Conservation (phyloP, 2,888 invertebrate genomes). For the Clunio marinus region DNA sequence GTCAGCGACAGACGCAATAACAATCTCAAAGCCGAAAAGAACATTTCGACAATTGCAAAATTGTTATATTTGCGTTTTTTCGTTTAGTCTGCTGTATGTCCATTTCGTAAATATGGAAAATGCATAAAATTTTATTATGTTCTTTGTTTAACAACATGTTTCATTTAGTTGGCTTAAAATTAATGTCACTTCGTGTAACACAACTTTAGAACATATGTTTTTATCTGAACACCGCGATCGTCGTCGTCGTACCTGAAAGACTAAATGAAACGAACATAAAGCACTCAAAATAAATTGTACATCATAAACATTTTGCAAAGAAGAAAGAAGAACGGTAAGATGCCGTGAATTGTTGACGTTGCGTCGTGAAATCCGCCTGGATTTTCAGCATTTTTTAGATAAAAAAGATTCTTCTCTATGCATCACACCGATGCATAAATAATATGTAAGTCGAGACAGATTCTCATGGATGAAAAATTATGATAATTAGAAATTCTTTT, state of each 20-base stretch:
- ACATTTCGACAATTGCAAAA: constrained; percentile 6
- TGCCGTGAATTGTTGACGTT: too few relatives aligned
- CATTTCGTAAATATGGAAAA: neutral
- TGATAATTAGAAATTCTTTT: constrained; percentile 37
- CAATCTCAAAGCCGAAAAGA: neutral
- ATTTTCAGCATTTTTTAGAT: neutral
- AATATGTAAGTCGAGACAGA: neutral
- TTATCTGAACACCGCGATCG: neutral
- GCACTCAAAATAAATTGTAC: constrained; percentile 1
- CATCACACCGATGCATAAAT: constrained; percentile 8
- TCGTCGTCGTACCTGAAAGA: constrained; percentile 28
- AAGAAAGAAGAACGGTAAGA: neutral
- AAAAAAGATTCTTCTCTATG: neutral
- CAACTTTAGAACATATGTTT: constrained; percentile 34
- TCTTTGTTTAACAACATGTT: constrained; percentile 38
- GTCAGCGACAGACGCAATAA: too few relatives aligned
- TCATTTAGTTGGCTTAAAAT: constrained; percentile 30
- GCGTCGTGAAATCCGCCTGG: neutral
- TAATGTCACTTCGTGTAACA: constrained; percentile 35
- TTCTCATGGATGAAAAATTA: constrained; percentile 35
- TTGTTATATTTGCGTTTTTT: neutral
- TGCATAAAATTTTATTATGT: constrained; percentile 36
- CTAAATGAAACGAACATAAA: neutral
- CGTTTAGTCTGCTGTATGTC: neutral
- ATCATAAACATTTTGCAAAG: constrained; percentile 3